Evolutionary conservation across 2,888 invertebrate genomes (phyloP), one percentile per base, ranked within the genome.

Genomic region (Brachylomia viminalis): DNA sequence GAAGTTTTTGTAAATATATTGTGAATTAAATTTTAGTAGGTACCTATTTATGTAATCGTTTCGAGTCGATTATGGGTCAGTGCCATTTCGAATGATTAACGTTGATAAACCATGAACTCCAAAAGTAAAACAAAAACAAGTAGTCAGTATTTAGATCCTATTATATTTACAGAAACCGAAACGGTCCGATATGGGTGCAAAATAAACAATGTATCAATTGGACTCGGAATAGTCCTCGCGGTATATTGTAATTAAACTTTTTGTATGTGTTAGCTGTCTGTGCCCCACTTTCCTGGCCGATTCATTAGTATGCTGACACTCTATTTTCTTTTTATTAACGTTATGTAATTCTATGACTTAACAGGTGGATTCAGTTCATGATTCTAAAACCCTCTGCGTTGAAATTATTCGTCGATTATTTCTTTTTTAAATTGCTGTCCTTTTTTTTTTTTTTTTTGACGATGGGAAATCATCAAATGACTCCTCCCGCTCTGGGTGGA

Each of bases 191-290:
- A 65, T 27, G 33, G 27, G 45, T 23, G 33, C 72, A 61, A 77
- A 71, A 69, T 47, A 72, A 79, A 79, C 79, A 76, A 79, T 71
- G 52, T 72, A 81, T 79, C 73, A 78, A 70, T 73, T 70, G 72
- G 47, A 64, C 33, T 56, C 42, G 11, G 59, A 49, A 54, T 61
- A 47, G n/a, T 77, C 68, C 66, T 23, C 7, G 64, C 72, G 66
- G 73, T 75, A 64, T 72, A 71, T 56, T 74, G 59, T 86, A 84
- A 86, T 85, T 77, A 83, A 84, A 81, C 73, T 85, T 85, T 79
- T 84, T 85, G 65, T 77, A 13, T 45, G 47, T 10, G 47, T 10
- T 58, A 65, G 38, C 27, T 23, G 2, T 70, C 27, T 23, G 2
- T 70, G 74, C 17, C 45, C 61, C n/a, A 61, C 52, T 82, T 82